Conservation (phyloP, 2,888 invertebrate species). For the Tuta absoluta region DNA sequence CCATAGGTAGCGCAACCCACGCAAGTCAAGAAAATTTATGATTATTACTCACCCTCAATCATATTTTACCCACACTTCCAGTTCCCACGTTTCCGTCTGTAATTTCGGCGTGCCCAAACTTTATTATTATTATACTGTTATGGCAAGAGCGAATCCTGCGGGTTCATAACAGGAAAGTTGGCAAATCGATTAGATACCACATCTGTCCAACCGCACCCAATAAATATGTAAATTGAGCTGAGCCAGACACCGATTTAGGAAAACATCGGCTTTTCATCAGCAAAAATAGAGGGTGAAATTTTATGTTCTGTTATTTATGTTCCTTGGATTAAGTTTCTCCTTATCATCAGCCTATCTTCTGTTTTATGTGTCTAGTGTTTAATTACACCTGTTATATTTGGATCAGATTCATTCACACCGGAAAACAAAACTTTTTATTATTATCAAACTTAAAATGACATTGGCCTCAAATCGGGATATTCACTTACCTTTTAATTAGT, state of each 20-base stretch:
- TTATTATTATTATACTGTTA: slow-evolving; percentile 14
- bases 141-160: slow-evolving; percentile 13
- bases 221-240: slow-evolving; percentile 70
- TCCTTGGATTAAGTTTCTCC: too few relatives aligned
- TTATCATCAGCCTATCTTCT: too few relatives aligned
- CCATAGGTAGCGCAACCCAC: slow-evolving; percentile 6
- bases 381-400: too few relatives aligned
- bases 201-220: slow-evolving; percentile 60
- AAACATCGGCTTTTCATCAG: slow-evolving; percentile 14
- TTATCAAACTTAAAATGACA: too few relatives aligned
- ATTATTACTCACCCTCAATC: slow-evolving; percentile 10
- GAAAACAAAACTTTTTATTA: too few relatives aligned
- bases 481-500: too few relatives aligned
- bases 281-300: neutral
- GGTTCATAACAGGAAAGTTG: slow-evolving; percentile 34
- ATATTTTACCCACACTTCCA: slow-evolving; percentile 16
- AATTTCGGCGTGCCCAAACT: slow-evolving; percentile 12
- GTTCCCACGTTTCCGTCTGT: slow-evolving; percentile 16
- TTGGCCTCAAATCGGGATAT: too few relatives aligned
- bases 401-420: too few relatives aligned
- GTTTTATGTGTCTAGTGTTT: too few relatives aligned
- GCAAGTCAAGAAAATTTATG: slow-evolving; percentile 5
- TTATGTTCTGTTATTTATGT: too few relatives aligned
- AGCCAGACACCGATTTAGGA: slow-evolving; percentile 41
- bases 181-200: slow-evolving; percentile 61